Base-by-base conservation (phyloP, 2,113 vertebrate genomes). In the Hyperopisus bebe region DNA sequence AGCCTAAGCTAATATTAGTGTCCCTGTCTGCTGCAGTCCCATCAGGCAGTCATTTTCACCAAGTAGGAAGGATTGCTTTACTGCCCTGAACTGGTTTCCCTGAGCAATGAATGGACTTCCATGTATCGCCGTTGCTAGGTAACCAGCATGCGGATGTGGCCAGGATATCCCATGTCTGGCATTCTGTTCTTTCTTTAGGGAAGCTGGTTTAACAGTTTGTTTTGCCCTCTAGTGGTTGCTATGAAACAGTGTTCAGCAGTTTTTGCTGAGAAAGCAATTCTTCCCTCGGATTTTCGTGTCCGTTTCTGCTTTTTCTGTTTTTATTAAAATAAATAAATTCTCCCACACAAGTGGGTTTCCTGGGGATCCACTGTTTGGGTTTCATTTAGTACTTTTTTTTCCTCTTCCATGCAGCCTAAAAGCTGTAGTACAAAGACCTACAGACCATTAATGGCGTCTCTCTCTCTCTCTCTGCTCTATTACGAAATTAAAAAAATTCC, bases 161-260 rank as follows among this genome's bases (percentile, higher is more conserved):
- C n/a, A 86, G 85, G n/a, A 87, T 53, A 55, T 87, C 85, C 82
- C 42, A 46, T 84, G 44, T 47, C 82, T 84, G 50, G 50, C n/a
- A 19, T 87, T 87, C 85, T 47, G 47, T 51, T 21, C n/a, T 39
- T 87, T 86, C 83, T 21, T 35, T 19, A 35, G 27, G n/a, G 85
- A 48, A 62, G 10, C 35, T 88, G 55, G 39, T 88, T 46, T 58
- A 62, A 21, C 51, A 39, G 87, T 44, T 88, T 88, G 39, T 88
- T 58, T 88, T 88, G 87, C 87, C 87, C 55, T 44, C 87, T 88
- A 88, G 87, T 88, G 87, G 87, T 44, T 87, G 85, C 17, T 53
- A 31, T 87, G 85, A 53, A 53, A 53, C 84, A 50, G 48, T 35
- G 44, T 35, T 35, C 47, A 8, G 48, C 4, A 24, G n/a, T 47